Base-by-base conservation (phyloP, 2,888 invertebrate genomes). In the Rutpela maculata region DNA sequence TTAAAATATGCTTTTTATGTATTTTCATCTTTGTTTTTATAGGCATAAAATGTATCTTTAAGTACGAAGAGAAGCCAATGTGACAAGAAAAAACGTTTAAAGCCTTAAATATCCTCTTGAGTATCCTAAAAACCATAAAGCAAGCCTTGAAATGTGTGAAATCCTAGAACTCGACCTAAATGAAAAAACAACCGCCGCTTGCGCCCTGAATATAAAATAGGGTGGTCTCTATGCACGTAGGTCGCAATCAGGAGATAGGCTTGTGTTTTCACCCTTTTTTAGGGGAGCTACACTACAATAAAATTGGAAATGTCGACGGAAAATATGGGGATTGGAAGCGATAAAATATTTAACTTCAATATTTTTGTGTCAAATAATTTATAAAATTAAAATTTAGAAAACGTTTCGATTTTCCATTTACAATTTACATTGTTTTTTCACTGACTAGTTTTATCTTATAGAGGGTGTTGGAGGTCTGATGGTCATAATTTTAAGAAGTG, bases 121-220 rank as follows among this genome's bases (percentile, higher is more conserved):
- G 82, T 74, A 70, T 78, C 76, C 75, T 80, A 77, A 83, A 83
- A 83, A 78, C 80, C 79, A 81, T 83, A 83, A 83, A 83, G 78
- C 77, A 78, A 76, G 74, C 77, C 79, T 71, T 77, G 79, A 76
- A 80, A 82, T 82, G 82, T 81, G 81, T 80, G 78, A 83, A 81
- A 82, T 78, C 81, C 80, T 74, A 79, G 79, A 80, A 78, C 76
- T 74, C 78, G 77, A 77, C 82, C 79, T 77, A 81, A 82, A 83
- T 82, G 80, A 82, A 80, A 80, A 78, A 79, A 77, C 77, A 77
- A 78, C 75, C 75, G 65, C 50, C 9, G 19, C 69, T 55, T 70
- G 68, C 70, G 75, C 15, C 66, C 75, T 77, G 79, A 79, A 79
- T 79, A 72, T 75, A 67, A 79, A 77, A 80, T 70, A 67, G 74